Percentiles rank a stretch among this genome's conserved stretches.
Conservation (phyloP, 2,113 vertebrate species). For the Saimiri boliviensis region DNA sequence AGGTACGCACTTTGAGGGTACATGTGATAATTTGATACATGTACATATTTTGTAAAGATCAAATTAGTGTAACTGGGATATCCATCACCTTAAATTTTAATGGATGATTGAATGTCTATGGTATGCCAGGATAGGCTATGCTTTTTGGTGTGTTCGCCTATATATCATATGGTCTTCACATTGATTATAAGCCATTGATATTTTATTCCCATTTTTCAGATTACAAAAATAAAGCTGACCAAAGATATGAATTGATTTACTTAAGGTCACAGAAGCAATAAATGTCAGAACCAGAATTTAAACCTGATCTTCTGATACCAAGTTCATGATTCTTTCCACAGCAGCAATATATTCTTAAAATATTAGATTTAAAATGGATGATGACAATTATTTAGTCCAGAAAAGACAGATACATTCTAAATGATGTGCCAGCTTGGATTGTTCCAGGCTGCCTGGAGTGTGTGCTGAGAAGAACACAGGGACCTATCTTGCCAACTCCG, state of each 20-base stretch:
- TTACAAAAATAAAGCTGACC: neutral
- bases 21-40: neutral
- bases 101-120: neutral
- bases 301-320: conserved; percentile 33
- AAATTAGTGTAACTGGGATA: neutral
- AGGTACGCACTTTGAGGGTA: neutral
- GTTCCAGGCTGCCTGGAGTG: neutral
- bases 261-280: conserved; percentile 65
- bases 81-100: neutral
- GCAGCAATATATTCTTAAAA: conserved; percentile 56
- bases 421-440: conserved; percentile 33
- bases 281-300: conserved; percentile 64
- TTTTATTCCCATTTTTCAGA: conserved; percentile 65
- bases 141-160: neutral
- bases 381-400: conserved; percentile 40
- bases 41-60: neutral
- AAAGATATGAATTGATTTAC: conserved; percentile 58
- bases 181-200: neutral
- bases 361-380: conserved; percentile 43
- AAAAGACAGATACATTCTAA: conserved; percentile 32
- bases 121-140: neutral
- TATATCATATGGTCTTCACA: conserved; percentile 31
- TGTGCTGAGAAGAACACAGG: conserved; percentile 12
- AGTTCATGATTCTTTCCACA: conserved; percentile 67
- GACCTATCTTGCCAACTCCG: neutral